These are phyloP conservation scores for Trogon surrucura DNA, from an alignment of 2,113 vertebrate species.

Conservation along the genomic window DNA sequence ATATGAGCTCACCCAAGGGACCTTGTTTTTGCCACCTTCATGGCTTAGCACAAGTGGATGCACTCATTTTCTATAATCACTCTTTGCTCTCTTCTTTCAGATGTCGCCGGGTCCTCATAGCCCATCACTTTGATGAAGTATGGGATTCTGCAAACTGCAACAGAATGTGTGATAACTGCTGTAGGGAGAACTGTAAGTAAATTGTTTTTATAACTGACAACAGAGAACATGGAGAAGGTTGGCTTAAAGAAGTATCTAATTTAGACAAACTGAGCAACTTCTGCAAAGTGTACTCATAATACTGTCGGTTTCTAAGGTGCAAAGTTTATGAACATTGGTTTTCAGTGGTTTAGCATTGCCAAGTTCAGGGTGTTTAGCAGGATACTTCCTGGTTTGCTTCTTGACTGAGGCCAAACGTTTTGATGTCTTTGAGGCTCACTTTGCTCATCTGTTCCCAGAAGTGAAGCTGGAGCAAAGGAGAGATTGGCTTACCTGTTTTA, in stretches of 20 bases:
- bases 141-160: slow-evolving; percentile 91
- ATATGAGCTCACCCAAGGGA: background rate
- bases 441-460: background rate
- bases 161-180: slow-evolving; percentile 92
- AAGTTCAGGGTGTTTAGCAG: background rate
- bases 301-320: background rate
- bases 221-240: background rate
- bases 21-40: background rate
- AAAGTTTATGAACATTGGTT: background rate
- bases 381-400: background rate
- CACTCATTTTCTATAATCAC: fast-evolving
- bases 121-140: slow-evolving; percentile 93
- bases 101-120: slow-evolving; percentile 91
- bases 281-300: background rate
- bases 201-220: background rate
- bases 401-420: background rate
- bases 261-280: background rate
- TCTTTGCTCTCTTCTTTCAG: slow-evolving; percentile 67
- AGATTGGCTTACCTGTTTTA: background rate
- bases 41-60: background rate
- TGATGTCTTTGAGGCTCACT: background rate
- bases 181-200: slow-evolving; percentile 78
- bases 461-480: background rate
- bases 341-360: background rate
- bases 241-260: background rate